Base-by-base conservation (phyloP, 2,797 vertebrate species). In the Sebastes kiyomatsui region DNA sequence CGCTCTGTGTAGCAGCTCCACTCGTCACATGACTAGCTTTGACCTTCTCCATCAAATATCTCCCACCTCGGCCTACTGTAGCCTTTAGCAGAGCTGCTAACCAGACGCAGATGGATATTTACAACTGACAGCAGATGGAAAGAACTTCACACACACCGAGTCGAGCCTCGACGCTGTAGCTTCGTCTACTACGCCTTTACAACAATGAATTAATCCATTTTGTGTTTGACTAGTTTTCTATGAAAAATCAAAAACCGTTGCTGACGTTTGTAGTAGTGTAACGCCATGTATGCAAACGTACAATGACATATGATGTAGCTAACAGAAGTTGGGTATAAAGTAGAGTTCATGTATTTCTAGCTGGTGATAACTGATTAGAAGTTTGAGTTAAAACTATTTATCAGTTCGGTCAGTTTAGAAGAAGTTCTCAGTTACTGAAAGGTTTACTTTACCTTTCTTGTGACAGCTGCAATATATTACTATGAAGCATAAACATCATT, bases 91-190 rank as follows among this genome's bases (percentile, higher is more conserved):
- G 67, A 5, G n/a, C 80, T 81, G 88, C 87, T 93, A 94, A 94
- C 90, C 91, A 94, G 90, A 88, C 62, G 67, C 91, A 94, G 90
- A 94, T 94, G 94, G 87, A 91, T 84, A 75, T 87, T 87, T 90
- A 90, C 80, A 87, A 88, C 90, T 86, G 85, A 90, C 90, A 88
- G 89, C 90, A 90, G 86, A 93, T 91, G 88, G 90, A 86, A 82
- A 86, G 59, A 84, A 81, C 86, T 83, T 86, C 70, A 86, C 90
- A 67, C 73, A 67, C 73, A 42, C 38, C 38, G 74, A 28, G 25
- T 75, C 30, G 35, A 71, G 77, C 68, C 75, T 79, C 14, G 2
- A 16, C 23, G 10, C 59, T 30, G 42, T 11, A 83, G 32, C 52
- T 83, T 77, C 22, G n/a, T 83, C 67, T 72, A 22, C 28, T 52